Evolutionary conservation across 1,140 invertebrate species (phyloP).

Genomic region (Sycophila sp.): DNA sequence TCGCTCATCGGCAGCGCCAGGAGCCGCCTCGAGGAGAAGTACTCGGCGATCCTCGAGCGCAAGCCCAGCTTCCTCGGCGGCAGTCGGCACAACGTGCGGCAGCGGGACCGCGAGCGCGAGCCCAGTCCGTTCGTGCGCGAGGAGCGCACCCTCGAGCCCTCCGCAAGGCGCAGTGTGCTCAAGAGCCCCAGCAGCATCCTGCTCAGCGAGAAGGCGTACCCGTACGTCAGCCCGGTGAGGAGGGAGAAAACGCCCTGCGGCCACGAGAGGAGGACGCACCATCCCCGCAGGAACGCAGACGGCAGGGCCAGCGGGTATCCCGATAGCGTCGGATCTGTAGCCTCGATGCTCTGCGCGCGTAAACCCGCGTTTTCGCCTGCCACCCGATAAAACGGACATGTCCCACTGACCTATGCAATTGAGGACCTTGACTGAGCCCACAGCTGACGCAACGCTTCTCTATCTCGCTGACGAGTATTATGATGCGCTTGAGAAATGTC

Average conservation of each 20-base stretch:
- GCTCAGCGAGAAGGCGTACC: slow-evolving; percentile 76
- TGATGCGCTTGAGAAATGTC: too few relatives aligned
- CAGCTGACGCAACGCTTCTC: too few relatives aligned
- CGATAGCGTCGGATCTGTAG: neutral
- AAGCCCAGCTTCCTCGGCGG: slow-evolving; percentile 56
- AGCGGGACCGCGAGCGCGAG: slow-evolving; percentile 33
- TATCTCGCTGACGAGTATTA: too few relatives aligned
- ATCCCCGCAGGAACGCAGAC: slow-evolving; percentile 16
- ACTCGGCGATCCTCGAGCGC: slow-evolving; percentile 75
- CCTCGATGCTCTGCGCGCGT: too few relatives aligned
- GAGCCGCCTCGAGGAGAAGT: slow-evolving; percentile 79
- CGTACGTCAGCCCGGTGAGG: slow-evolving; percentile 65
- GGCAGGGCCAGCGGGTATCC: slow-evolving; percentile 26
- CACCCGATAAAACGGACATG: too few relatives aligned
- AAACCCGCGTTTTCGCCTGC: too few relatives aligned
- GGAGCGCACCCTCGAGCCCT: slow-evolving; percentile 75
- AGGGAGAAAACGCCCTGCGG: slow-evolving; percentile 53
- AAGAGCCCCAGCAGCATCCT: slow-evolving; percentile 64
- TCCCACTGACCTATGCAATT: too few relatives aligned
- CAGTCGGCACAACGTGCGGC: slow-evolving; percentile 19
- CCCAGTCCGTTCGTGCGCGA: slow-evolving; percentile 55
- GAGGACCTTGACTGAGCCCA: too few relatives aligned
- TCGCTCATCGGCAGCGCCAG: slow-evolving; percentile 65
- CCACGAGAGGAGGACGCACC: slow-evolving; percentile 26
- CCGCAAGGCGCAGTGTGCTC: slow-evolving; percentile 51